These are phyloP conservation scores for Scophthalmus maximus DNA, from an alignment of 2,113 vertebrate species.

Conservation along the genomic window DNA sequence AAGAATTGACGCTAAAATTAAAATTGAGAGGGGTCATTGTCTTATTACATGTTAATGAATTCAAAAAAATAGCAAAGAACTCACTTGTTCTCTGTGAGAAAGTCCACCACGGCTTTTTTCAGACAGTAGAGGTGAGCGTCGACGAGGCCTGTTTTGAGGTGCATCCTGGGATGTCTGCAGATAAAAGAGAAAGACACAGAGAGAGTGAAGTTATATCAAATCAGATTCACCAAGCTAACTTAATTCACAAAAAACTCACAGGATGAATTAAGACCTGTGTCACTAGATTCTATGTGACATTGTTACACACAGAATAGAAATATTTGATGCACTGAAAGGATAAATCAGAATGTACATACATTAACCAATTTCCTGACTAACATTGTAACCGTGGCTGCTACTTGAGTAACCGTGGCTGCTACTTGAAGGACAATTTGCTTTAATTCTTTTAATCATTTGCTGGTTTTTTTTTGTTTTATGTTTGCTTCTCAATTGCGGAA, in stretches of 20 bases:
- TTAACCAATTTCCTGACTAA: not conserved
- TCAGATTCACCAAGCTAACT: not conserved
- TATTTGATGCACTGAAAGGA: too few relatives aligned
- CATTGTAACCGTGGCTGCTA: not conserved
- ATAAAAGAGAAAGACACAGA: constrained; percentile 13
- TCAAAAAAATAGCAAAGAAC: too few relatives aligned
- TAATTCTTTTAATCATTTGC: constrained; percentile 38
- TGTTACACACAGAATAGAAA: too few relatives aligned
- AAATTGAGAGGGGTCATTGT: not conserved
- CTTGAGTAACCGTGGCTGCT: too few relatives aligned
- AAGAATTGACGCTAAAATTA: not conserved
- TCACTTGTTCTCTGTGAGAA: constrained; percentile 93
- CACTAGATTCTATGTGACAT: not conserved
- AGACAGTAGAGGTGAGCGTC: constrained; percentile 98
- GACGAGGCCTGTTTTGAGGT: constrained; percentile 93
- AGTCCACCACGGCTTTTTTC: constrained; percentile 95
- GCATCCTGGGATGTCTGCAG: constrained; percentile 92
- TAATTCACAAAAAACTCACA: not conserved
- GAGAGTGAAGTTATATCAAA: not conserved
- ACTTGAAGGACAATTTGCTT: constrained; percentile 26
- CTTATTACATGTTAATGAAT: too few relatives aligned
- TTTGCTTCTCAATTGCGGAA: constrained; percentile 53
- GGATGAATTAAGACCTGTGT: not conserved
- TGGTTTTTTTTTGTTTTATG: constrained; percentile 43
- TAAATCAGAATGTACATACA: not conserved